These are phyloP conservation scores for Cichlasoma orientale DNA, from an alignment of 2,797 vertebrate genomes.

Conservation along the genomic window DNA sequence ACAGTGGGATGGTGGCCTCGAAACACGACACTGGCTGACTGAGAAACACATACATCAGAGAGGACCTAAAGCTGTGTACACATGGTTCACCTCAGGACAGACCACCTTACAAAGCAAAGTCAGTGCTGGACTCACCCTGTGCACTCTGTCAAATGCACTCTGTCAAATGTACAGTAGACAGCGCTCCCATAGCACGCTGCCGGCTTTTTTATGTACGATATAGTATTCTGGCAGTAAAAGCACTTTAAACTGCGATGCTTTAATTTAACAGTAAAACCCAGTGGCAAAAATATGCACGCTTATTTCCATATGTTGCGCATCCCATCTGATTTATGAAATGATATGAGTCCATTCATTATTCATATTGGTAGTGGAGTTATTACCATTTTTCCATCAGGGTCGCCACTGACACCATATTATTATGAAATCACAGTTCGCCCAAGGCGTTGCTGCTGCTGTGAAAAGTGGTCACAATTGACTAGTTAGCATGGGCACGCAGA, in stretches of 20 bases:
- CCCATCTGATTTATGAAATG: conserved; percentile 71
- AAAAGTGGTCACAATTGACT: conserved; percentile 81
- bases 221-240: conserved; percentile 2
- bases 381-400: conserved; percentile 73
- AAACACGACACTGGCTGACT: conserved; percentile 67
- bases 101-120: conserved; percentile 56
- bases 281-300: conserved; percentile 52
- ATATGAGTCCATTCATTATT: conserved; percentile 81
- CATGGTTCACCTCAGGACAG: conserved; percentile 73
- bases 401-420: conserved; percentile 78
- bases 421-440: conserved; percentile 77
- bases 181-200: conserved; percentile 42
- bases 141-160: conserved; percentile 42
- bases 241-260: conserved; percentile 22
- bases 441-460: conserved; percentile 69
- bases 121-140: conserved; percentile 57
- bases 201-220: conserved; percentile 36
- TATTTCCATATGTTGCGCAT: conserved; percentile 73
- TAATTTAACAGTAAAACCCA: conserved; percentile 59
- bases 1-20: conserved; percentile 86
- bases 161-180: conserved; percentile 57
- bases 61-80: conserved; percentile 82
- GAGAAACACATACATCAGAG: conserved; percentile 89
- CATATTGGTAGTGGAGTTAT: conserved; percentile 71
- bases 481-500: conserved; percentile 72